phyloP scores from a whole-genome alignment of 2,888 invertebrate species.

The Abrostola triplasia region DNA sequence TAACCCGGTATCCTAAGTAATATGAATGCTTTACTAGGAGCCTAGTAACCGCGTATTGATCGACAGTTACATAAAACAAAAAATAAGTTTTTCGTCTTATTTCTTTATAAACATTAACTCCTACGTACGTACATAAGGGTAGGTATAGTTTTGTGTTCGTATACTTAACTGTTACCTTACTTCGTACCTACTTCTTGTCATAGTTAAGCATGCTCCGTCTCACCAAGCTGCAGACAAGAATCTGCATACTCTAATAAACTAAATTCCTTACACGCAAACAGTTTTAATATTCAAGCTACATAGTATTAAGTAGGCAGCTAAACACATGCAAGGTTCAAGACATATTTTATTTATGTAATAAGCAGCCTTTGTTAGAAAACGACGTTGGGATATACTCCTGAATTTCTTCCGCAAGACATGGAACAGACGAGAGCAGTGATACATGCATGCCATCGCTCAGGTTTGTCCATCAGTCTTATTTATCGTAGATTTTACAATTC shows the following conservation, averaged over 20 bases:
- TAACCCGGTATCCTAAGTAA: no score
- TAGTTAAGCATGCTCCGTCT: background rate
- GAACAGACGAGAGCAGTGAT: constrained; percentile 26
- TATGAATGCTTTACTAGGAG: no score
- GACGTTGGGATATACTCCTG: constrained; percentile 35
- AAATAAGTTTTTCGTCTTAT: no score
- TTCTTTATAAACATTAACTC: no score
- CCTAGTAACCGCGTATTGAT: no score
- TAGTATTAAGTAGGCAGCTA: constrained; percentile 26
- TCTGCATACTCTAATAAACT: constrained; percentile 22
- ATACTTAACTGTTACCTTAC: no score
- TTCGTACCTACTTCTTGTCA: no score
- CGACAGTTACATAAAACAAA: no score
- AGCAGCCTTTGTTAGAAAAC: constrained; percentile 37
- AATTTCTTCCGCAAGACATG: constrained; percentile 29
- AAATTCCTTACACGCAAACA: constrained; percentile 18
- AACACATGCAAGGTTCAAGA: constrained; percentile 25
- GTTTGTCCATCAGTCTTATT: constrained; percentile 30
- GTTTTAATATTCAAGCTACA: constrained; percentile 19
- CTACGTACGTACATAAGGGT: no score
- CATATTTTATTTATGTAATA: constrained; percentile 31
- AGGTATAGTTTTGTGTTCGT: no score
- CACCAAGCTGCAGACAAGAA: constrained; percentile 13
- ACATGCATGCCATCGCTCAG: constrained; percentile 37
- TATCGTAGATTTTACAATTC: constrained; percentile 12